Evolutionary conservation across 2,797 vertebrate genomes (phyloP).

Genomic region (Serranus cabrilla): DNA sequence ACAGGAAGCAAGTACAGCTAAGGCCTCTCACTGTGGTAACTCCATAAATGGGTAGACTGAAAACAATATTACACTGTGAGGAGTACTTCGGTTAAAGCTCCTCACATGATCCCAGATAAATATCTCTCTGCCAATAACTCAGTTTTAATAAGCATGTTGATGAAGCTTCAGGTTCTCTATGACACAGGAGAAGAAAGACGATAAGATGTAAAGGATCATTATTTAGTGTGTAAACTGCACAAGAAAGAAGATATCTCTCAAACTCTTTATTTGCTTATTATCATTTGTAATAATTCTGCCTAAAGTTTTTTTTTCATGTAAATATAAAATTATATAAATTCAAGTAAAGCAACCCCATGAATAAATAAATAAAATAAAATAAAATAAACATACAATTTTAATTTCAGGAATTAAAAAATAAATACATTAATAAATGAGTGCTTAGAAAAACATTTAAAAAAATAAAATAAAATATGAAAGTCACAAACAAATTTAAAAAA

Average conservation of each 20-base stretch:
- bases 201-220: background rate
- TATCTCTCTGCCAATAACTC: background rate
- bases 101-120: constrained; percentile 9
- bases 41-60: background rate
- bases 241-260: background rate
- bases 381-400: no score
- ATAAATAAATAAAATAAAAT: no score
- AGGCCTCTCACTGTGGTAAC: background rate
- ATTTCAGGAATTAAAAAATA: no score
- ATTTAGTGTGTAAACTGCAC: constrained; percentile 1
- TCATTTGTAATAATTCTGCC: no score
- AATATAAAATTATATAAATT: no score
- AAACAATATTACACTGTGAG: background rate
- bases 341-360: no score
- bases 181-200: background rate
- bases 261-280: background rate
- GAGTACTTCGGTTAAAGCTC: constrained; percentile 1
- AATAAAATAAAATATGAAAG: no score
- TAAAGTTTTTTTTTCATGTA: background rate
- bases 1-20: constrained; percentile 9
- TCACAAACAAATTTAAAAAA: no score
- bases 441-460: no score
- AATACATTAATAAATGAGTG: no score
- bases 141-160: constrained; percentile 12
- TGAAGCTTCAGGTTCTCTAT: background rate